These are phyloP conservation scores for Tuta absoluta DNA, from an alignment of 2,888 invertebrate species.

Conservation along the genomic window DNA sequence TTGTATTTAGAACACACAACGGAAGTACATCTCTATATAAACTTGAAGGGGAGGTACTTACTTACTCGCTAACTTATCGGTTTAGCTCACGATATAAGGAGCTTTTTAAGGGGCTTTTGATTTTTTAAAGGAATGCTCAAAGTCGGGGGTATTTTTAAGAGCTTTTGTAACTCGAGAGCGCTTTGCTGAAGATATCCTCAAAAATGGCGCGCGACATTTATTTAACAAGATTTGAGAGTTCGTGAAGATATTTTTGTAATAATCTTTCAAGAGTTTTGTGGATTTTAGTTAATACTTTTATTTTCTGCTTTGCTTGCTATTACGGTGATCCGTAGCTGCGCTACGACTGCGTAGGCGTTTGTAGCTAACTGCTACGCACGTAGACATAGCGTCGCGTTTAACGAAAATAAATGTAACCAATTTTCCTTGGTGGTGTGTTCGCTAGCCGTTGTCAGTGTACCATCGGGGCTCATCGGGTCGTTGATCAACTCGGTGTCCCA, in stretches of 20 bases:
- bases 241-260: neutral
- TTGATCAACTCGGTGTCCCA: no score
- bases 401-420: no score
- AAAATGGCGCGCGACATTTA: constrained; percentile 11
- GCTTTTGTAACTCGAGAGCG: constrained; percentile 18
- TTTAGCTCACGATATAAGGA: constrained; percentile 53
- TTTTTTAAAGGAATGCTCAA: constrained; percentile 51
- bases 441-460: no score
- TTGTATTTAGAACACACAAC: neutral
- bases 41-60: constrained; percentile 52
- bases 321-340: constrained; percentile 2
- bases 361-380: constrained; percentile 5
- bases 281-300: neutral
- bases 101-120: constrained; percentile 44
- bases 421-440: no score
- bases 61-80: constrained; percentile 51
- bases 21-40: constrained; percentile 34
- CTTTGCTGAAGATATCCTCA: neutral
- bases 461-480: no score
- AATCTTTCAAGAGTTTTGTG: neutral
- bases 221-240: constrained; percentile 6
- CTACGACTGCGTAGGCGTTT: constrained; percentile 12
- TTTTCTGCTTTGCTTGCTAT: neutral
- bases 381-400: no score
- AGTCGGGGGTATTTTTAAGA: constrained; percentile 23